Percentiles rank a stretch among this genome's conserved stretches.
Evolutionary conservation across 1,140 invertebrate species (phyloP).

Genomic region (Hesperophylax magnus): DNA sequence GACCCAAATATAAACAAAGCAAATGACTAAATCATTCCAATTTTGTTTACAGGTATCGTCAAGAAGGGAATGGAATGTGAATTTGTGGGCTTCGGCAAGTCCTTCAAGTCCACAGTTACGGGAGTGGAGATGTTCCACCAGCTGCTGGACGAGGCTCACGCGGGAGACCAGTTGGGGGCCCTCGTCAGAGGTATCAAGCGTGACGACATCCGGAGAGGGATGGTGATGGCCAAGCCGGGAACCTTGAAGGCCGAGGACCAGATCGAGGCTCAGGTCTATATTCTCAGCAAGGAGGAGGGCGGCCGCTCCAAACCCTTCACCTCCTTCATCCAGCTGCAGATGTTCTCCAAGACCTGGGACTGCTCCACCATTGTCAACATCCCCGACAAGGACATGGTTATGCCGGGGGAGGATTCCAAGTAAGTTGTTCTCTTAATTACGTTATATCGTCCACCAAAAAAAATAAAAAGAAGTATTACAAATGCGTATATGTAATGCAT

Average conservation of each 20-base stretch:
- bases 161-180: conserved; percentile 96
- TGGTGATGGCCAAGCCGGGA: conserved; percentile 92
- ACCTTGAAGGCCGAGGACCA: conserved; percentile 83
- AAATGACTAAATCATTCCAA: conserved; percentile 14
- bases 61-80: conserved; percentile 96
- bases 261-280: conserved; percentile 83
- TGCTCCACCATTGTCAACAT: conserved; percentile 82
- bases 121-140: conserved; percentile 99
- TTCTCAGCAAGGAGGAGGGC: conserved; percentile 89
- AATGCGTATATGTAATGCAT: too few relatives aligned
- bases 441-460: too few relatives aligned
- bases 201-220: conserved; percentile 93
- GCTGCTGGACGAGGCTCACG: conserved; percentile 94
- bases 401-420: conserved; percentile 95
- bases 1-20: too few relatives aligned
- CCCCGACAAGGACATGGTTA: conserved; percentile 86
- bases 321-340: conserved; percentile 83
- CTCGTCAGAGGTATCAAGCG: conserved; percentile 91
- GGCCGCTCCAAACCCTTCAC: conserved; percentile 86
- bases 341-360: conserved; percentile 96
- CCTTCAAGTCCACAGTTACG: conserved; percentile 88
- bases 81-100: conserved; percentile 93
- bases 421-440: conserved; percentile 69
- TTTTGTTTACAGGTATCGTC: conserved; percentile 71
- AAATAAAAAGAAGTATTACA: too few relatives aligned